Base-by-base conservation (phyloP, 2,888 invertebrate genomes). In the Aphrophora alni region DNA sequence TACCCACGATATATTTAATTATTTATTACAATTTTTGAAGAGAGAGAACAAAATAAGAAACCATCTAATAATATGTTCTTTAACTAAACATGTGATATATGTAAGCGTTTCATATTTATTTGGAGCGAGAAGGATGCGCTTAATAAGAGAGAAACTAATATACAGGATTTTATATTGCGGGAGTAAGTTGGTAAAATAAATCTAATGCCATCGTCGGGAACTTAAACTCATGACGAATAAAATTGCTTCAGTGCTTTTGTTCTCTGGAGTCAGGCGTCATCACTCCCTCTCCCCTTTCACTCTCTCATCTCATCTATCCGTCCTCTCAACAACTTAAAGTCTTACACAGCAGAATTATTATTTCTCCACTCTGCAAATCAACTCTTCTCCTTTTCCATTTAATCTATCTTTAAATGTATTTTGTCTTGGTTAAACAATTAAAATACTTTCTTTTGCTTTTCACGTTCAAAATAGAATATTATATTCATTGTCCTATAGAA, bases 291-390 rank as follows among this genome's bases (percentile, higher is more conserved):
- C 59, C 59, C 59, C 14, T 5, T 21, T 2, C 59, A 1, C 21
- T 33, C 33, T 33, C 33, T 33, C 33, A 8, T 5, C 33, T 33
- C 33, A 33, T 33, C 33, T 33, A 33, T 33, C 33, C 33, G 33
- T 33, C 8, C 33, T 59, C 59, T 59, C 59, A 21, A 21, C 59
- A 59, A 59, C n/a, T 59, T 21, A 21, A 59, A 59, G 21, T 59
- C 59, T 59, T 59, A 59, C 59, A 59, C n/a, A 21, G 59, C 59
- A 59, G 59, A 59, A 59, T 59, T 59, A 59, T n/a, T n/a, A 59
- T 59, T 59, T 17, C 59, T 12, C 59, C 21, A 59, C 59, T 59
- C 21, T 21, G 4, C 59, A 21, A 59, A 59, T 59, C 59, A 21
- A 59, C 59, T 59, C 21, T 21, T 59, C 59, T 21, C 21, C n/a